Conservation (phyloP, 2,888 invertebrate species). For the Clitarchus hookeri region DNA sequence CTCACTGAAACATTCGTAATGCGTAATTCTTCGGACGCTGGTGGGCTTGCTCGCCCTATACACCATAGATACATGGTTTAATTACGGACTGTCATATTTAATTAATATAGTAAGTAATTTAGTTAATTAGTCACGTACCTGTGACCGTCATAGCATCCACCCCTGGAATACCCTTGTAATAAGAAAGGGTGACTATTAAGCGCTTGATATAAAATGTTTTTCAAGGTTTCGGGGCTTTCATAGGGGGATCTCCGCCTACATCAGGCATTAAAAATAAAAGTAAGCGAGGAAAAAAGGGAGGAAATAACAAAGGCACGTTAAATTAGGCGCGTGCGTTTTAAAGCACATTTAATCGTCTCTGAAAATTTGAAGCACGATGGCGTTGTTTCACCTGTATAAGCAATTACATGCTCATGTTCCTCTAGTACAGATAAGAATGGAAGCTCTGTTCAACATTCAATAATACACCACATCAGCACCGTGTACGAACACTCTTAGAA, state of each 20-base stretch:
- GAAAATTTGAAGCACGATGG: not conserved
- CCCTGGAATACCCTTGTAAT: not conserved
- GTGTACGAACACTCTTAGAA: no score
- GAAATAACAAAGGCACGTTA: not conserved
- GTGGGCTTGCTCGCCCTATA: not conserved
- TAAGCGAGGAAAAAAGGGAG: not conserved
- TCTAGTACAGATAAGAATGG: not conserved
- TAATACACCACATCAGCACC: no score
- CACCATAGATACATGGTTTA: not conserved
- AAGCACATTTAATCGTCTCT: not conserved
- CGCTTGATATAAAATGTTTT: slow-evolving; percentile 19
- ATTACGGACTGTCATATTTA: not conserved
- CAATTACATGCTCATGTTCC: not conserved
- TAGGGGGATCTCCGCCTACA: not conserved
- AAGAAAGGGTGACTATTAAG: slow-evolving; percentile 22
- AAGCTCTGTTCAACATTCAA: not conserved
- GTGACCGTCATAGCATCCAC: not conserved
- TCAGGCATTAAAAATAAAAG: not conserved
- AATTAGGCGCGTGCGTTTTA: not conserved
- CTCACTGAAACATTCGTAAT: not conserved
- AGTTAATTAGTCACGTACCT: slow-evolving; percentile 11
- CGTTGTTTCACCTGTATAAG: not conserved
- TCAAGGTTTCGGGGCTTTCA: not conserved
- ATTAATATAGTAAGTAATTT: slow-evolving; percentile 22
- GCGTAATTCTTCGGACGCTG: not conserved